These are phyloP conservation scores for Caerostris darwini DNA, from an alignment of 1,140 invertebrate genomes.

Conservation along the genomic window DNA sequence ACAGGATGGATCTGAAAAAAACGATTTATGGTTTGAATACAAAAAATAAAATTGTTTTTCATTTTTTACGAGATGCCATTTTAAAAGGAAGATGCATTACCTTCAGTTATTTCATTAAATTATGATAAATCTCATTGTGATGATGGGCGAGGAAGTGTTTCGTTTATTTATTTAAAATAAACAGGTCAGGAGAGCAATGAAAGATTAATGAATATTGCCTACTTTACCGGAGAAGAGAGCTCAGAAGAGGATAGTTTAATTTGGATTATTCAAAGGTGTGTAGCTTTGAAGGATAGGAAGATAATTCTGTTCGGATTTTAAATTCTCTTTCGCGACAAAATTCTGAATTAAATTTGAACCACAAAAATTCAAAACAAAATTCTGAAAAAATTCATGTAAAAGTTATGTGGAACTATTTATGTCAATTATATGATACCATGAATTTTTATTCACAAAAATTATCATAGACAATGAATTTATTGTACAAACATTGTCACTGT, in stretches of 20 bases:
- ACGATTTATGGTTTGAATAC: slow-evolving; percentile 14
- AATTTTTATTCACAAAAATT: too few relatives aligned
- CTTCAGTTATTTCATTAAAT: background rate
- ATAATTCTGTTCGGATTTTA: too few relatives aligned
- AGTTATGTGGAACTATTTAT: too few relatives aligned
- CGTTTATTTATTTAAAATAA: background rate
- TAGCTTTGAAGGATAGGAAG: too few relatives aligned
- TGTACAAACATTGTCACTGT: too few relatives aligned
- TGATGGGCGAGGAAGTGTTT: background rate
- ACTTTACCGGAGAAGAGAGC: background rate
- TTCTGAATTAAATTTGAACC: too few relatives aligned
- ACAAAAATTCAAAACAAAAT: too few relatives aligned
- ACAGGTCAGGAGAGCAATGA: background rate
- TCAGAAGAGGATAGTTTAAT: background rate
- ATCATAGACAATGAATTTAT: too few relatives aligned
- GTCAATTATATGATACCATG: too few relatives aligned
- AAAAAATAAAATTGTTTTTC: background rate
- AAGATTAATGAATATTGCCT: background rate
- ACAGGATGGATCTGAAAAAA: slow-evolving; percentile 16
- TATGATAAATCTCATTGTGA: background rate
- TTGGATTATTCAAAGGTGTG: background rate
- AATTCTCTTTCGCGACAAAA: too few relatives aligned
- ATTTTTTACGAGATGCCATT: background rate
- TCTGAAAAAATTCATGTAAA: too few relatives aligned
- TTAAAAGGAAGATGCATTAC: background rate